These are phyloP conservation scores for Drosophila littoralis DNA, from an alignment of 1,140 invertebrate species.

Conservation along the genomic window DNA sequence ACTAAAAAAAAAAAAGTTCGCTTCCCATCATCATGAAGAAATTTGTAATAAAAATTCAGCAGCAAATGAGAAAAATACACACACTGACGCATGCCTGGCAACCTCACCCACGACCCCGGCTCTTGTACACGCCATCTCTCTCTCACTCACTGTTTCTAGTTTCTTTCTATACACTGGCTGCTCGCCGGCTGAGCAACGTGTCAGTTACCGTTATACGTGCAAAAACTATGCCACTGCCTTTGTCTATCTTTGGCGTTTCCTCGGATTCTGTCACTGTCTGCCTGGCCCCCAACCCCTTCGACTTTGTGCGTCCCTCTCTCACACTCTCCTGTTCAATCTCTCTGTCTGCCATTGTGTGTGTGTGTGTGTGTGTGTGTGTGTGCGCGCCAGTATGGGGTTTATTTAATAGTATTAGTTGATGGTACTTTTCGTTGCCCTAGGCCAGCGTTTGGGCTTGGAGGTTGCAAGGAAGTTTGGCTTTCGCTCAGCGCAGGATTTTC, in stretches of 20 bases:
- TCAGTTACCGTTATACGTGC: constrained; percentile 67
- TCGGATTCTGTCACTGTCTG: constrained; percentile 13
- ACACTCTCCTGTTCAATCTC: too few relatives aligned
- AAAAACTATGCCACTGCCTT: constrained; percentile 73
- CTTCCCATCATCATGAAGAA: constrained; percentile 73
- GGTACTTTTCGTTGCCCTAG: constrained; percentile 45
- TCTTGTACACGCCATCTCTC: background rate
- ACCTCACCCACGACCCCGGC: background rate
- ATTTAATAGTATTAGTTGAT: constrained; percentile 43
- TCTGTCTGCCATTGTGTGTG: background rate
- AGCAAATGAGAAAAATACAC: constrained; percentile 80
- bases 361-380: background rate
- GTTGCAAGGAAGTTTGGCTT: constrained; percentile 11
- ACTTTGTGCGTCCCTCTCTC: background rate
- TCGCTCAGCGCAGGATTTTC: constrained; percentile 22
- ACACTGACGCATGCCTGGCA: constrained; percentile 8
- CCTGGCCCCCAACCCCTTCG: background rate
- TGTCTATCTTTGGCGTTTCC: constrained; percentile 34
- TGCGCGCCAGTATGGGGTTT: constrained; percentile 13
- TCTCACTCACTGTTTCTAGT: background rate
- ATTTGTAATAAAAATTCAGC: constrained; percentile 82
- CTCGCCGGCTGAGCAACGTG: constrained; percentile 24
- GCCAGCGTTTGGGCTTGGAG: constrained; percentile 10
- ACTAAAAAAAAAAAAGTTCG: constrained; percentile 41
- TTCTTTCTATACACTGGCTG: background rate